These are phyloP conservation scores for Tetanocera ferruginea DNA, from an alignment of 2,888 invertebrate species.

Conservation along the genomic window DNA sequence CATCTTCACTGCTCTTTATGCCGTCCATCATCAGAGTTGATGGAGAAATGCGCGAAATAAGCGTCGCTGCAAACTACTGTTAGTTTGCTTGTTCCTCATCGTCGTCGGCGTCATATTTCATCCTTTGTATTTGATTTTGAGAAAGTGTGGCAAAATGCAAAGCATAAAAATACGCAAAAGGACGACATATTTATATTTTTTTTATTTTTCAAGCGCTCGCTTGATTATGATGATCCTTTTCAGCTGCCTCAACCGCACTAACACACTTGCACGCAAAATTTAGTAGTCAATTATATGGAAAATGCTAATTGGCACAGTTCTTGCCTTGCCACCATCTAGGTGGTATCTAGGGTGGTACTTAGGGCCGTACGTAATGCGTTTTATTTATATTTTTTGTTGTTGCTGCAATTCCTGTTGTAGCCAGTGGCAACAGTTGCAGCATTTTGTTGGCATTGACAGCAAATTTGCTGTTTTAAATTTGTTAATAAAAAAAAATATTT, in stretches of 20 bases:
- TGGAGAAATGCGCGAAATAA: background rate
- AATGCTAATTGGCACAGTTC: slow-evolving; percentile 19
- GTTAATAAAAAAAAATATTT: background rate
- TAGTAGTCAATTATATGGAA: slow-evolving; percentile 20
- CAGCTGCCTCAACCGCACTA: background rate
- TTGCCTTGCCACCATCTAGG: background rate
- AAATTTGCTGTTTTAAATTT: background rate
- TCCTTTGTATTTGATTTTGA: background rate
- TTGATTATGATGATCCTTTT: slow-evolving; percentile 13
- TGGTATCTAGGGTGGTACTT: too few species aligned
- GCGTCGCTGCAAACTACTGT: background rate
- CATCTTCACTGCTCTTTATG: background rate
- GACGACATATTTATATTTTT: background rate
- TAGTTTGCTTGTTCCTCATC: background rate
- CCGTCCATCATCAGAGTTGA: background rate
- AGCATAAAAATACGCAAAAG: slow-evolving; percentile 12
- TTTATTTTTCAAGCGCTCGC: background rate
- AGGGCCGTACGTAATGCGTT: background rate
- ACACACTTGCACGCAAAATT: slow-evolving; percentile 20
- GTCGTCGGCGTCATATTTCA: background rate
- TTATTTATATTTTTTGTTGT: background rate
- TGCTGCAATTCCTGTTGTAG: background rate
- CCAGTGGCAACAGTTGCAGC: background rate
- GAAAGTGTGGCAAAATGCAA: background rate
- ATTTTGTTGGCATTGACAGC: background rate